A percentile compares a stretch with the other conserved stretches of the same genome.
phyloP scores from a whole-genome alignment of 1,140 invertebrate species.

The Oedothorax gibbosus region DNA sequence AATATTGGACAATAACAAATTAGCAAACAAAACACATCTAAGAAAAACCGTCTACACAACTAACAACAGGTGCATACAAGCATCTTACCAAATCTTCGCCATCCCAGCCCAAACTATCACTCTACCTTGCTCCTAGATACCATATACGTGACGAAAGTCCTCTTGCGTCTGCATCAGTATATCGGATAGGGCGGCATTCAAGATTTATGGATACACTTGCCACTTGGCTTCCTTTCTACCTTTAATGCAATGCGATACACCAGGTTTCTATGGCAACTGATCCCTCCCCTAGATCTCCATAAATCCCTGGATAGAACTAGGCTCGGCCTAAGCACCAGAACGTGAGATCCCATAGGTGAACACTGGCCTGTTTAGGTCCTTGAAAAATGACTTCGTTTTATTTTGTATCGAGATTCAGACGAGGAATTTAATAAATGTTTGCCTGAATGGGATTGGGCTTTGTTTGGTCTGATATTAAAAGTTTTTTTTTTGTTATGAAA shows the following conservation, averaged over 20 bases:
- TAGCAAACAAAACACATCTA: no score
- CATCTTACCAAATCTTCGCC: not conserved
- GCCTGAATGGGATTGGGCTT: not conserved
- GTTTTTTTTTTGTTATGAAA: no score
- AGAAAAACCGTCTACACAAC: no score
- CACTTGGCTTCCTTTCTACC: conserved; percentile 1
- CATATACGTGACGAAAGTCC: conserved; percentile 40
- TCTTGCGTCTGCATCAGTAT: not conserved
- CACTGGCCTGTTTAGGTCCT: conserved; percentile 25
- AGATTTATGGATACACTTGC: conserved; percentile 47
- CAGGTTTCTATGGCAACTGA: conserved; percentile 39
- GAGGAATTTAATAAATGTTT: not conserved
- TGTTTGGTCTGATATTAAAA: not conserved
- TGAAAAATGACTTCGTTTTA: conserved; percentile 33
- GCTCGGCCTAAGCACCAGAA: conserved; percentile 28
- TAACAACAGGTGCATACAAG: no score
- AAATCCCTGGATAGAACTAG: conserved; percentile 1
- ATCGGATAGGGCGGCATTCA: conserved; percentile 44
- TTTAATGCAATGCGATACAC: conserved; percentile 54
- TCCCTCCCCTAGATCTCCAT: not conserved
- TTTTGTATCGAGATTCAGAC: not conserved
- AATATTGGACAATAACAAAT: no score
- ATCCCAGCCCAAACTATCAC: not conserved
- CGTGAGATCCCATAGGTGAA: conserved; percentile 22
- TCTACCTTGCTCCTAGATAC: conserved; percentile 17